Percentiles rank a stretch among this genome's conserved stretches.
Conservation (phyloP, 1,140 invertebrate genomes). For the Andrena cerasifolii region DNA sequence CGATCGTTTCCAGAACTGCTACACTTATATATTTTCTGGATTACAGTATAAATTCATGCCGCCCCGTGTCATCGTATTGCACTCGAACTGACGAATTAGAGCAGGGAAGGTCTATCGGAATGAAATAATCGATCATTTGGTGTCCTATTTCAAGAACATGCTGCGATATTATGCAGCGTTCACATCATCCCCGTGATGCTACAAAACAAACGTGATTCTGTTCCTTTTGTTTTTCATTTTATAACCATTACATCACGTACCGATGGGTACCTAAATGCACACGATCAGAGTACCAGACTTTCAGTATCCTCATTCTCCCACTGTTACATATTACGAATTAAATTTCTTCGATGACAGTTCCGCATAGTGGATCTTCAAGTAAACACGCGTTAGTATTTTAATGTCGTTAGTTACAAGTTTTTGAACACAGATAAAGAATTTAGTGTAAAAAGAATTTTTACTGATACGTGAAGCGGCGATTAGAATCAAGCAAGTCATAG, state of each 20-base stretch:
- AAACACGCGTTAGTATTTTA: too few species aligned
- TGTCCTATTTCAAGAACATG: constrained; percentile 65
- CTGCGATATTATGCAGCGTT: constrained; percentile 52
- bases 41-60: not conserved
- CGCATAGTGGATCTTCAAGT: too few species aligned
- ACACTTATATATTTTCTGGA: not conserved
- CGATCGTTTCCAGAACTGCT: not conserved
- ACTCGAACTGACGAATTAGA: constrained; percentile 31
- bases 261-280: not conserved
- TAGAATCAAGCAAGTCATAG: not conserved
- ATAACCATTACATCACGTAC: not conserved
- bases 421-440: not conserved
- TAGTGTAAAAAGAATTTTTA: not conserved
- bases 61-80: constrained; percentile 5
- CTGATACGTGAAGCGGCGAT: not conserved
- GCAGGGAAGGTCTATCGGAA: constrained; percentile 57
- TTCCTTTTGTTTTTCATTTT: not conserved
- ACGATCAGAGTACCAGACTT: not conserved
- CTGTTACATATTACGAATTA: too few species aligned
- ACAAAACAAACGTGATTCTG: not conserved
- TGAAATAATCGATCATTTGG: constrained; percentile 64
- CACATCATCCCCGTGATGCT: not conserved
- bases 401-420: not conserved
- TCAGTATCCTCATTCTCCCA: not conserved
- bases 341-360: too few species aligned